phyloP scores from a whole-genome alignment of 2,113 vertebrate species.

The Dromiciops gliroides region DNA sequence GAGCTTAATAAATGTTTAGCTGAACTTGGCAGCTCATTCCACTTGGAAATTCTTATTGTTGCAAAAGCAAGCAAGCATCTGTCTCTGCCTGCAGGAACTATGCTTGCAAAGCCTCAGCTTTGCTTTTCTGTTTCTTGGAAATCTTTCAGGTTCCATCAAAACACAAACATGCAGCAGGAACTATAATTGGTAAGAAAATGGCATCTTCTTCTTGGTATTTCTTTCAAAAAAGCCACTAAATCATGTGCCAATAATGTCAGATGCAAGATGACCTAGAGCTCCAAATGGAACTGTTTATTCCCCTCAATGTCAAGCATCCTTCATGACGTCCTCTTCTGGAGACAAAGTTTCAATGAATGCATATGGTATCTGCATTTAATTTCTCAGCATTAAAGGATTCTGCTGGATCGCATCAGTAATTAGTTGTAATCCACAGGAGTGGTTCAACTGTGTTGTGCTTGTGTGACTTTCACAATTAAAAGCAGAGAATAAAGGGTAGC shows the following conservation, averaged over 20 bases:
- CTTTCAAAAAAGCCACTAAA: not conserved
- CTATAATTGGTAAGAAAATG: not conserved
- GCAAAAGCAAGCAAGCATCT: not conserved
- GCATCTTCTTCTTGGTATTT: not conserved
- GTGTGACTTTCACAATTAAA: not conserved
- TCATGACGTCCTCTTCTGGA: not conserved
- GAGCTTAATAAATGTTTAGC: not conserved
- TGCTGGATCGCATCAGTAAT: conserved; percentile 6
- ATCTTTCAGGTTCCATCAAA: not conserved
- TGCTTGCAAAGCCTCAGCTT: not conserved
- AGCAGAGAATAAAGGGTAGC: not conserved
- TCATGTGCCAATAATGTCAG: not conserved
- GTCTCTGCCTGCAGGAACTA: not conserved
- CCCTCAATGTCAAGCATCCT: not conserved
- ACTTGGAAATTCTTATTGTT: not conserved
- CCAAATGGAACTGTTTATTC: not conserved
- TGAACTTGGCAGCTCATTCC: not conserved
- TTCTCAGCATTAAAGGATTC: not conserved
- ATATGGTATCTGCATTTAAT: not conserved
- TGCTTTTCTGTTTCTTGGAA: conserved; percentile 9
- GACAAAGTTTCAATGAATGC: too few relatives aligned
- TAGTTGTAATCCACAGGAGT: not conserved
- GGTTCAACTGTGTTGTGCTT: not conserved
- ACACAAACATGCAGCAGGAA: not conserved
- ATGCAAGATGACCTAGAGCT: not conserved